A percentile compares a stretch with the other conserved stretches of the same genome.
phyloP scores from a whole-genome alignment of 2,113 vertebrate species.

The Vicugna pacos region DNA sequence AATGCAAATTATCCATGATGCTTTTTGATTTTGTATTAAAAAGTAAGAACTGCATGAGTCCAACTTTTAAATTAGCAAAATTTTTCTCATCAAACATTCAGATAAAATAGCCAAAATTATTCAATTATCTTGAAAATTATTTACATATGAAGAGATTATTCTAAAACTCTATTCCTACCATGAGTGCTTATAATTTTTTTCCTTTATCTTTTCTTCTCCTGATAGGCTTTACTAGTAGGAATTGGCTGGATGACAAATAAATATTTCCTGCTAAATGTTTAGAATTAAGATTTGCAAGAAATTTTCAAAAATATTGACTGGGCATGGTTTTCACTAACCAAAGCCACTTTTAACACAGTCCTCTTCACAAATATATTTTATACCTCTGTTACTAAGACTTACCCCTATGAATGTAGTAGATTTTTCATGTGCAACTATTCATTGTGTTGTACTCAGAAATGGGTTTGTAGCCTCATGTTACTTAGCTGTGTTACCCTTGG shows the following conservation, averaged over 20 bases:
- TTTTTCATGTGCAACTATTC: neutral
- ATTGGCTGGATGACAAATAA: neutral
- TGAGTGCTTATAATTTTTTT: neutral
- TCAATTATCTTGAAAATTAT: slow-evolving; percentile 60
- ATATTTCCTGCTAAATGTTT: neutral
- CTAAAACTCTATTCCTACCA: neutral
- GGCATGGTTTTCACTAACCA: neutral
- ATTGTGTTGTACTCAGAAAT: neutral
- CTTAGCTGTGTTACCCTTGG: neutral
- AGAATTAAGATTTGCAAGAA: neutral
- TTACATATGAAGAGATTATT: slow-evolving; percentile 57
- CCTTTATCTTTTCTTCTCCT: neutral
- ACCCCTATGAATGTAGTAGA: too few relatives aligned
- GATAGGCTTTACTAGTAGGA: neutral
- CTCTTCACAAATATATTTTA: neutral
- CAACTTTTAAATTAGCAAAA: slow-evolving; percentile 60
- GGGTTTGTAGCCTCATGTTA: neutral
- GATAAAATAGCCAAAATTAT: slow-evolving; percentile 37
- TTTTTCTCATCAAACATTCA: slow-evolving; percentile 62
- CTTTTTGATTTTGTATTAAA: slow-evolving; percentile 53
- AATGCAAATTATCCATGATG: slow-evolving; percentile 53
- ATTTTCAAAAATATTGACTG: neutral
- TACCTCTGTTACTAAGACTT: neutral
- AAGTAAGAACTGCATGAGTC: slow-evolving; percentile 57
- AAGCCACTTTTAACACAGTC: neutral